These are phyloP conservation scores for Oscheius sp. DNA, from an alignment of 2,888 invertebrate species.

Conservation along the genomic window DNA sequence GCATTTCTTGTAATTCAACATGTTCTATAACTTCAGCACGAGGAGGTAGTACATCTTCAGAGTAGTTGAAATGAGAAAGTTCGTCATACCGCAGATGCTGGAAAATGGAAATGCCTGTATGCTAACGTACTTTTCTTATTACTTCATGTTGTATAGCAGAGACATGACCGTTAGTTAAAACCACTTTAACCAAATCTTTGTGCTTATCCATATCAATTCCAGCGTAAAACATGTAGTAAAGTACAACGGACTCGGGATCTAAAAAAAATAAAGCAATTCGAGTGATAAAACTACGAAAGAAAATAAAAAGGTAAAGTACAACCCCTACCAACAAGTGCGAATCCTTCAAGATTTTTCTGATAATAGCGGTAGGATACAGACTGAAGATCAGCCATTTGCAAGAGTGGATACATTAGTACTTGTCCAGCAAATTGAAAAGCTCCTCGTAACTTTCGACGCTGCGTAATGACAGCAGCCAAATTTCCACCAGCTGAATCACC, in stretches of 20 bases:
- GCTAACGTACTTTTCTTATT: background rate
- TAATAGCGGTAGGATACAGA: conserved; percentile 66
- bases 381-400: conserved; percentile 70
- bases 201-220: conserved; percentile 55
- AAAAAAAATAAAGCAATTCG: background rate
- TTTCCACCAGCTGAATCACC: conserved; percentile 67
- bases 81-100: background rate
- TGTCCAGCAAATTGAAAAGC: conserved; percentile 50
- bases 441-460: conserved; percentile 41
- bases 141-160: conserved; percentile 16
- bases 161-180: conserved; percentile 55
- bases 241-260: conserved; percentile 57
- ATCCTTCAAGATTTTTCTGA: conserved; percentile 46
- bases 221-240: conserved; percentile 59
- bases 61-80: conserved; percentile 23
- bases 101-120: background rate
- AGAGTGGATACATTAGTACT: conserved; percentile 70
- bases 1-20: conserved; percentile 35
- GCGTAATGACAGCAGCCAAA: conserved; percentile 55
- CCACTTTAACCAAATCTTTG: conserved; percentile 42
- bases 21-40: conserved; percentile 27
- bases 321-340: conserved; percentile 53
- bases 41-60: conserved; percentile 29
- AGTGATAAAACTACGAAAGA: background rate
- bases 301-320: background rate